Base-by-base conservation (phyloP, 1,140 invertebrate genomes). In the Hesperophylax magnus region DNA sequence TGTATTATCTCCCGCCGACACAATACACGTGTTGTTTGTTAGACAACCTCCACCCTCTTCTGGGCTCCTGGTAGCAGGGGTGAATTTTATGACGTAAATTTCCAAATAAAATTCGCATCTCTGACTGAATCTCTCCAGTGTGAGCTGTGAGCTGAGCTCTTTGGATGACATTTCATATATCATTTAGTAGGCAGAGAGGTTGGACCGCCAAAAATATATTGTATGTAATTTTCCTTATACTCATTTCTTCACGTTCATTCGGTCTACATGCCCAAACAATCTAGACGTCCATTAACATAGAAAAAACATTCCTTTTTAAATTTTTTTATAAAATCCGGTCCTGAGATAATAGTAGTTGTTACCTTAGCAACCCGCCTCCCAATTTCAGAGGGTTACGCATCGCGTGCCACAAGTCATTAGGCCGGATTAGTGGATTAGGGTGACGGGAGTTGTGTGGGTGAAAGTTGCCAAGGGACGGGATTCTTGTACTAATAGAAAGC, bases 371-470 rank as follows among this genome's bases (percentile, higher is more conserved):
- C 65, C 58, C 53, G 34, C 80, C 72, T 76, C 24, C 31, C 54
- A 34, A 60, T 60, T 58, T 61, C 20, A 31, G 27, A 14, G 54
- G 72, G 56, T 20, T 76, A 53, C 53, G 27, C 72, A 54, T 84
- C 82, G 82, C 82, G 82, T 84, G 82, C 80, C 82, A 77, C n/a
- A 56, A 77, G 79, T 84, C 82, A 84, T 84, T 84, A 84, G 79
- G 79, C 58, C 34, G 82, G 82, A 81, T 84, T 81, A 84, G 69
- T 39, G 82, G 82, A 84, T 84, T 84, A 84, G 78, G 63, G 77
- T 27, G 77, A 63, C 72, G 39, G 72, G 18, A 61, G 27, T 72
- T 72, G 69, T 47, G 69, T 53, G 69, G 69, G 69, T 54, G 69
- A n/a, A 56, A 17, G 52, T 54, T 72, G 17, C 52, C 53, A 56